These are phyloP conservation scores for Yponomeuta evonymella DNA, from an alignment of 2,888 invertebrate species.

Conservation along the genomic window DNA sequence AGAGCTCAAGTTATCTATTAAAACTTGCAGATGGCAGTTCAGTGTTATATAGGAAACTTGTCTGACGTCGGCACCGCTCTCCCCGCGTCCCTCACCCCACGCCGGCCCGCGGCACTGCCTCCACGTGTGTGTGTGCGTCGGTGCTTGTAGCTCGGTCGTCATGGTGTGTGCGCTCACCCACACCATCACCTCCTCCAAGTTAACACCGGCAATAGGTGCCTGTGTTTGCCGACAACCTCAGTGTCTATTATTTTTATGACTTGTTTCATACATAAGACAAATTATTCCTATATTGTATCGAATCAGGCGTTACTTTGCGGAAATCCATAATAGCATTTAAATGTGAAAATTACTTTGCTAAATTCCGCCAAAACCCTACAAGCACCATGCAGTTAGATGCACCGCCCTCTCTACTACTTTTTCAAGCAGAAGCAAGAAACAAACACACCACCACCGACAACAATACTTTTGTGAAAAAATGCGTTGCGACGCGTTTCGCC, in stretches of 20 bases:
- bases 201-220: constrained; percentile 7
- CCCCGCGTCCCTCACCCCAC: constrained; percentile 31
- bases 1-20: constrained; percentile 72
- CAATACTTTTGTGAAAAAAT: no score
- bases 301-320: no score
- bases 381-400: no score
- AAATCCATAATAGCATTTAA: no score
- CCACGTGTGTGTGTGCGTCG: constrained; percentile 25
- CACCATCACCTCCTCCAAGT: neutral
- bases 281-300: neutral
- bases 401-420: no score
- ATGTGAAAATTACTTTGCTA: no score
- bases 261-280: neutral
- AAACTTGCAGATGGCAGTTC: constrained; percentile 74
- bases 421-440: no score
- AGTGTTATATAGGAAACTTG: constrained; percentile 68
- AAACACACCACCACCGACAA: no score
- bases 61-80: constrained; percentile 39
- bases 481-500: no score
- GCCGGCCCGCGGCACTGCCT: constrained; percentile 27
- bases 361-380: no score
- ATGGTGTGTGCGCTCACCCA: constrained; percentile 21
- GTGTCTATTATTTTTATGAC: neutral
- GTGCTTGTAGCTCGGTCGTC: constrained; percentile 18
- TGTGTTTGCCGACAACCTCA: constrained; percentile 2